Conservation (phyloP, 2,888 invertebrate species). For the Coenonympha arcania region DNA sequence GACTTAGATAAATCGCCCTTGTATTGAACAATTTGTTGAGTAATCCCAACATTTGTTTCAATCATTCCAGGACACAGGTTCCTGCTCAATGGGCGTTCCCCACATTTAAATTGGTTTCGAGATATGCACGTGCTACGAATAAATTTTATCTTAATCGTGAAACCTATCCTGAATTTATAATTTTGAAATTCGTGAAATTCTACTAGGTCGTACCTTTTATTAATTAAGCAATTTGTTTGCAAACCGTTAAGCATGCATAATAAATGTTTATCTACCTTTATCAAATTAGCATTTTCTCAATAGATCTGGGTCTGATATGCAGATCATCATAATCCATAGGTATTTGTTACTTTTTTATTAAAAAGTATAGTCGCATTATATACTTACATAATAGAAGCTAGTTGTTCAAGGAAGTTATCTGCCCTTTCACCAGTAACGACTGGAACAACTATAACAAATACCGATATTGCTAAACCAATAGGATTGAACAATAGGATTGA, state of each 20-base stretch:
- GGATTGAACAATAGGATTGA: no score
- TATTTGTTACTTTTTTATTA: background rate
- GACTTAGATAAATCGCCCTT: constrained; percentile 71
- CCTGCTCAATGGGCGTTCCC: constrained; percentile 51
- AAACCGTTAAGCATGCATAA: constrained; percentile 15
- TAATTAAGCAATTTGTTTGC: constrained; percentile 17
- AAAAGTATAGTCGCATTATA: no score
- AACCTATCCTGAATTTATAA: constrained; percentile 13
- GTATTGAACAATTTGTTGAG: constrained; percentile 72
- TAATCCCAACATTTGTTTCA: constrained; percentile 73
- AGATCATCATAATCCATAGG: background rate
- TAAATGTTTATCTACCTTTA: constrained; percentile 8
- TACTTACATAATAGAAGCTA: no score
- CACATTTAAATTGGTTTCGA: constrained; percentile 38
- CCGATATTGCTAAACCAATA: no score
- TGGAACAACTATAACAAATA: no score
- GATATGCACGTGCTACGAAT: constrained; percentile 50
- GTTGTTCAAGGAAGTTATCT: no score
- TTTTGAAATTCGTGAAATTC: constrained; percentile 30
- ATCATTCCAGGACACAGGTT: constrained; percentile 67
- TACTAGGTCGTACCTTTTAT: constrained; percentile 4
- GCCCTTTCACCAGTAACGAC: no score
- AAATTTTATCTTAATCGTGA: constrained; percentile 22
- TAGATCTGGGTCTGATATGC: background rate
- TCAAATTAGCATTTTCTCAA: background rate